These are phyloP conservation scores for Helicoverpa zea DNA, from an alignment of 1,140 invertebrate species.

Conservation along the genomic window DNA sequence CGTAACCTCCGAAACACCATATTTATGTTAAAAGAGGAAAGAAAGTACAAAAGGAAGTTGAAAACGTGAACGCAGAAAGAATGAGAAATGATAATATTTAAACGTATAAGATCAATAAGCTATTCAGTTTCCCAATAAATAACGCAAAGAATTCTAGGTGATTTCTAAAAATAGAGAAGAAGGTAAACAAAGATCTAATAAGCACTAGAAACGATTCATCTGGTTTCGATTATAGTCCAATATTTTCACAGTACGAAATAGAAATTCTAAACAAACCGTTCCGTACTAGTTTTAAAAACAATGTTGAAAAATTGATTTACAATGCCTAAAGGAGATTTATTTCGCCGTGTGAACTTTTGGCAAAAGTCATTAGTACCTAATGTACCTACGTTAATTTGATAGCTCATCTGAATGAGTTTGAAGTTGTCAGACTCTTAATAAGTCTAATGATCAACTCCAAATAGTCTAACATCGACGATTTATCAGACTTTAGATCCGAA, in stretches of 20 bases:
- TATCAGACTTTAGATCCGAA: neutral
- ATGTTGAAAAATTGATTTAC: neutral
- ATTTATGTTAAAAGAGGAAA: too few relatives aligned
- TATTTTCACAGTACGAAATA: constrained; percentile 16
- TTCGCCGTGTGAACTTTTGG: too few relatives aligned
- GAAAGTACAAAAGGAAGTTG: too few relatives aligned
- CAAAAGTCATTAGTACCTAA: too few relatives aligned
- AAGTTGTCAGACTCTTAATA: too few relatives aligned
- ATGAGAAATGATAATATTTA: too few relatives aligned
- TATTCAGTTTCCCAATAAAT: neutral
- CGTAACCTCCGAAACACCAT: too few relatives aligned
- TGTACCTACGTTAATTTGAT: too few relatives aligned
- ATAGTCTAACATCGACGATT: neutral
- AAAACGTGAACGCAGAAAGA: too few relatives aligned
- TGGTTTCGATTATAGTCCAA: neutral
- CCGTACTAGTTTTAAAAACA: neutral
- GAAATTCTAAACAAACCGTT: neutral
- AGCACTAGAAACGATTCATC: neutral
- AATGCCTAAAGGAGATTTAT: neutral
- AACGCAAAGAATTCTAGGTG: neutral
- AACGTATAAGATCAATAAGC: neutral
- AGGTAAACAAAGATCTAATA: neutral
- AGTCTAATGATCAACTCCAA: too few relatives aligned
- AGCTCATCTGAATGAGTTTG: too few relatives aligned
- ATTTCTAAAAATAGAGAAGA: neutral